Conservation (phyloP, 1,140 invertebrate genomes). For the Gerris buenoi region DNA sequence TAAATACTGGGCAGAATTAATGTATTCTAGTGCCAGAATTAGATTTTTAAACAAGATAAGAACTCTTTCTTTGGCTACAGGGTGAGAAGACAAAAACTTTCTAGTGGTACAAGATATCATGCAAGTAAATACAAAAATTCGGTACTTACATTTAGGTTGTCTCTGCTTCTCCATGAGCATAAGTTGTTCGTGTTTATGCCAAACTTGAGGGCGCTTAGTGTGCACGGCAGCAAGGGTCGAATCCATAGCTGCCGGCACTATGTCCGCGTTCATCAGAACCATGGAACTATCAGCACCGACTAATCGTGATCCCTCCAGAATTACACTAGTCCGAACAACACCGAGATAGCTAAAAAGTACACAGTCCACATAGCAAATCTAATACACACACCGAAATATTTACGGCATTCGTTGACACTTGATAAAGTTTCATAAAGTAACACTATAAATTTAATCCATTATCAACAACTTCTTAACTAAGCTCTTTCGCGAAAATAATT, state of each 20-base stretch:
- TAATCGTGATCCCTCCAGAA: slow-evolving; percentile 21
- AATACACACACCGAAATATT: too few relatives aligned
- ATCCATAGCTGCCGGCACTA: slow-evolving; percentile 23
- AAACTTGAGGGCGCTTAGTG: slow-evolving; percentile 29
- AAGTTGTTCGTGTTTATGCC: slow-evolving; percentile 51
- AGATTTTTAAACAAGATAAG: too few relatives aligned
- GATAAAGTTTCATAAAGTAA: too few relatives aligned
- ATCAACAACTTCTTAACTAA: too few relatives aligned
- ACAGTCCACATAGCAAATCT: slow-evolving; percentile 11
- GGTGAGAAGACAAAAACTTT: too few relatives aligned
- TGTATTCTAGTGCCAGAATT: too few relatives aligned
- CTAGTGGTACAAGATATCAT: too few relatives aligned
- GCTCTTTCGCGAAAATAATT: too few relatives aligned
- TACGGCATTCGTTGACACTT: too few relatives aligned
- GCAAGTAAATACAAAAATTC: neutral
- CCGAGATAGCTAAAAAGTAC: slow-evolving; percentile 1
- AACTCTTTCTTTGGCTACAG: too few relatives aligned
- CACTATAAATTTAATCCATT: too few relatives aligned
- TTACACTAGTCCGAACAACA: slow-evolving; percentile 14
- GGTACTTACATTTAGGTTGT: slow-evolving; percentile 44
- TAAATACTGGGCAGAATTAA: too few relatives aligned
- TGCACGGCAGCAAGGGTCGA: slow-evolving; percentile 22
- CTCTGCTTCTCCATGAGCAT: slow-evolving; percentile 55
- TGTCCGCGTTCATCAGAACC: slow-evolving; percentile 25
- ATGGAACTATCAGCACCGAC: slow-evolving; percentile 23